Evolutionary conservation across 2,113 vertebrate species (phyloP).

Genomic region (Origma solitaria): DNA sequence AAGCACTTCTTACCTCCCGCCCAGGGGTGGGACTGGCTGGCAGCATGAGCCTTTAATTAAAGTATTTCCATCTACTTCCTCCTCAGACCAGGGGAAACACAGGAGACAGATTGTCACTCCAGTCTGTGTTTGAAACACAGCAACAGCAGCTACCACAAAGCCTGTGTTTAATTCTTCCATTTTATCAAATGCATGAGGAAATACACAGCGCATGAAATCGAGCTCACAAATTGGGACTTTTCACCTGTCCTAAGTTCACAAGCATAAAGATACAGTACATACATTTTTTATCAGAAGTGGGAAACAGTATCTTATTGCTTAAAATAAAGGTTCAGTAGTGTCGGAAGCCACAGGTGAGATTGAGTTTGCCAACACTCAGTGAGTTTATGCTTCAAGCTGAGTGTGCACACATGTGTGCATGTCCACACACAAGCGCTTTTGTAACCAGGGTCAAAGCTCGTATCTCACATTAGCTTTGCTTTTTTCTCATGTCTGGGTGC

Average conservation of each 20-base stretch:
- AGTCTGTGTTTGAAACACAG: background rate
- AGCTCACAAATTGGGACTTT: background rate
- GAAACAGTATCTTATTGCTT: background rate
- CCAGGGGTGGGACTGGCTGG: background rate
- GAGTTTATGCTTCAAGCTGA: background rate
- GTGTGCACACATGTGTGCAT: accelerated
- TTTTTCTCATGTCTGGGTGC: background rate
- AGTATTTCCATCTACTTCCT: background rate
- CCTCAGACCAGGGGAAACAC: background rate
- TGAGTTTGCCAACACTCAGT: background rate
- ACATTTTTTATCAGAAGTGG: background rate
- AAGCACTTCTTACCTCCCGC: background rate
- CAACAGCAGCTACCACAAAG: background rate
- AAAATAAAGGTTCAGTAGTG: background rate
- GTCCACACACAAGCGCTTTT: accelerated
- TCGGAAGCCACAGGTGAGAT: background rate
- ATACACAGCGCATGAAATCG: accelerated
- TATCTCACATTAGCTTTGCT: background rate
- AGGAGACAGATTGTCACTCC: background rate
- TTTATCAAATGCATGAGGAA: background rate
- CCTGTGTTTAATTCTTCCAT: background rate
- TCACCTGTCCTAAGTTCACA: background rate
- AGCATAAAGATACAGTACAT: background rate
- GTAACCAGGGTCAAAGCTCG: background rate
- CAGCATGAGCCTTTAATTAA: background rate